Evolutionary conservation across 2,888 invertebrate species (phyloP).

Genomic region (Galerucella nymphaeae): DNA sequence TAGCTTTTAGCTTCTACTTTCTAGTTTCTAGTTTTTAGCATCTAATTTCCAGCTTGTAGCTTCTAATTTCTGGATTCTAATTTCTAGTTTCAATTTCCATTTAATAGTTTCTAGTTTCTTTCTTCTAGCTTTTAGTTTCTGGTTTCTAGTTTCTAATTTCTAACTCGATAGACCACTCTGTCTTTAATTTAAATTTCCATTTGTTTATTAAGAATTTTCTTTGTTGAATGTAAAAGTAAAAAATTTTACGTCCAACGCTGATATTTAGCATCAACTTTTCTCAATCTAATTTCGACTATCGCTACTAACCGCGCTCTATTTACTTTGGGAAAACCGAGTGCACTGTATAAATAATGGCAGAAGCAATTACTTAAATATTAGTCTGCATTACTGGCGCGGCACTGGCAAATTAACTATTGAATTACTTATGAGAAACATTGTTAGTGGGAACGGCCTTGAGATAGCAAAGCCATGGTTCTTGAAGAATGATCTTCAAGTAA

Average conservation of each 20-base stretch:
- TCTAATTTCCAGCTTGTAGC: too few species aligned
- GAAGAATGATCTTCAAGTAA: constrained; percentile 33
- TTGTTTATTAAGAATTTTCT: background rate
- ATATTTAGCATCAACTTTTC: constrained; percentile 11
- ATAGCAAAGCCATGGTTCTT: background rate
- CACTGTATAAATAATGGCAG: constrained; percentile 61
- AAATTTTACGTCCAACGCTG: background rate
- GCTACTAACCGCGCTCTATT: constrained; percentile 9
- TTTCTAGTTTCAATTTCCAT: too few species aligned
- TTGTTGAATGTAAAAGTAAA: background rate
- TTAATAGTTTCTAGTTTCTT: too few species aligned
- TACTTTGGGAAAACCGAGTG: constrained; percentile 32
- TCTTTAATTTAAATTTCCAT: background rate
- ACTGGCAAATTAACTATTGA: constrained; percentile 62
- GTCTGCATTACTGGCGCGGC: constrained; percentile 61
- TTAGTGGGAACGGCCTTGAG: constrained; percentile 14
- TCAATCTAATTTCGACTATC: background rate
- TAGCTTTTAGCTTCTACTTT: too few species aligned
- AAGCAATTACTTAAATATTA: constrained; percentile 66
- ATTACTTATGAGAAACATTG: constrained; percentile 55
- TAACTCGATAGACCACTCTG: too few species aligned
- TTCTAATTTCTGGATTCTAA: too few species aligned
- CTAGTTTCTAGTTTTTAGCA: too few species aligned
- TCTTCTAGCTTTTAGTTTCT: too few species aligned
- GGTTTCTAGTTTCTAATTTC: too few species aligned